Evolutionary conservation across 2,888 invertebrate genomes (phyloP).

Genomic region (Dexiosoma caninum): DNA sequence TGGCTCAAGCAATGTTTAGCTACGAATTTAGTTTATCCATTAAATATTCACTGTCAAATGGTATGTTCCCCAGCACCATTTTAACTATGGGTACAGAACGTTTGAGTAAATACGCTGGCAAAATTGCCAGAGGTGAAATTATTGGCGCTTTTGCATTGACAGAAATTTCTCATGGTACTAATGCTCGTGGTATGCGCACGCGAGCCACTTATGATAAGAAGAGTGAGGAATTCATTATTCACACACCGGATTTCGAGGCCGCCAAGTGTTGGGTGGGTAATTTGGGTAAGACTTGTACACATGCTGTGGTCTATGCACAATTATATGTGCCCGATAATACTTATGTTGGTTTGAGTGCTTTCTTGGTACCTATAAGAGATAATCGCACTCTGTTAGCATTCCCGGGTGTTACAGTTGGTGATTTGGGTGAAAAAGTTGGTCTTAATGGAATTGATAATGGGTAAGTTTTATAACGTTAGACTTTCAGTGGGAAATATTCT

Average conservation of each 20-base stretch:
- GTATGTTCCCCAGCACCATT: slow-evolving; percentile 83
- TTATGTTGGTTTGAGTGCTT: slow-evolving; percentile 91
- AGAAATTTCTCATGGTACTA: slow-evolving; percentile 94
- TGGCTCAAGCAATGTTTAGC: slow-evolving; percentile 80
- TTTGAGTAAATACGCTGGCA: slow-evolving; percentile 80
- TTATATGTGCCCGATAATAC: slow-evolving; percentile 86
- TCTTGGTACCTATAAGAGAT: slow-evolving; percentile 91
- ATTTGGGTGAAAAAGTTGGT: slow-evolving; percentile 94
- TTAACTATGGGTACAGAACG: slow-evolving; percentile 83
- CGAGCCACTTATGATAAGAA: slow-evolving; percentile 88
- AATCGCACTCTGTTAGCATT: slow-evolving; percentile 84
- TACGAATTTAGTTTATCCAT: slow-evolving; percentile 81
- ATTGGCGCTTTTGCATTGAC: slow-evolving; percentile 90
- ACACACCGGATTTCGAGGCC: slow-evolving; percentile 87
- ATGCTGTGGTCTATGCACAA: slow-evolving; percentile 93
- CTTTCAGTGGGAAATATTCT: background rate
- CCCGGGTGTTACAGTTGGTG: slow-evolving; percentile 91
- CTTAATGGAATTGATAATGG: slow-evolving; percentile 97
- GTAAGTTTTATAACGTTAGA: slow-evolving; percentile 76
- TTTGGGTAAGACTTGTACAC: slow-evolving; percentile 88
- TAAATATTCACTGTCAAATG: slow-evolving; percentile 83
- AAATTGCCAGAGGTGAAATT: slow-evolving; percentile 77
- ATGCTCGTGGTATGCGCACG: slow-evolving; percentile 91
- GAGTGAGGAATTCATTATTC: slow-evolving; percentile 85
- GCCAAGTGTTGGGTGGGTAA: slow-evolving; percentile 87